These are phyloP conservation scores for Drosophila falleni DNA, from an alignment of 2,888 invertebrate genomes.

Conservation along the genomic window DNA sequence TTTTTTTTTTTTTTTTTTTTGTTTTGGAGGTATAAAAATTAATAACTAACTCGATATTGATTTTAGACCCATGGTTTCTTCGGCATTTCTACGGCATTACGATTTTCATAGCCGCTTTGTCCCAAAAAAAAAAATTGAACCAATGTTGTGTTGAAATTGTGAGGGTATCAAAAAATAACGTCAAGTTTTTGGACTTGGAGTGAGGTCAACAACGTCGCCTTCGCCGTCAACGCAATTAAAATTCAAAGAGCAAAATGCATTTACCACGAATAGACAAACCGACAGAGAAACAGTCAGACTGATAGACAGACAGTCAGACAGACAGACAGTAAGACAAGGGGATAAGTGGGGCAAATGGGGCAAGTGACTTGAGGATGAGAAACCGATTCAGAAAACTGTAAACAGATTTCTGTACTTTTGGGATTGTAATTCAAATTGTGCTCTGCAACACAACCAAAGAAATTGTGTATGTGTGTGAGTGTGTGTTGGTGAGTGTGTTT, in stretches of 20 bases:
- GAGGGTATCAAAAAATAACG: slow-evolving; percentile 15
- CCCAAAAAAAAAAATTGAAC: too few relatives aligned
- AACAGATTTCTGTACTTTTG: slow-evolving; percentile 29
- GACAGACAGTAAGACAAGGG: neutral
- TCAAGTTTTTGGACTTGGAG: slow-evolving; percentile 33
- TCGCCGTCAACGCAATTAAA: slow-evolving; percentile 61
- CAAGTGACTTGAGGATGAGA: neutral
- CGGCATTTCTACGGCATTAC: too few relatives aligned
- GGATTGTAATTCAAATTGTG: slow-evolving; percentile 46
- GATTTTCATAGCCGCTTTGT: too few relatives aligned
- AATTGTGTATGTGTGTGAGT: neutral
- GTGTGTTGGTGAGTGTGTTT: neutral
- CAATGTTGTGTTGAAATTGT: neutral
- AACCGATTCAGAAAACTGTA: neutral
- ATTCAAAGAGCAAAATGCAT: slow-evolving; percentile 75
- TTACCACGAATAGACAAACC: slow-evolving; percentile 48
- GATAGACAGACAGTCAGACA: neutral
- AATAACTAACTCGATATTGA: too few relatives aligned
- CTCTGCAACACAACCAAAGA: slow-evolving; percentile 1
- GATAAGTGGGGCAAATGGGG: neutral
- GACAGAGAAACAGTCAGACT: neutral
- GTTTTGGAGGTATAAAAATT: too few relatives aligned
- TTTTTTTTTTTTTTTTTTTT: too few relatives aligned
- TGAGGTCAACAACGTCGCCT: slow-evolving; percentile 30
- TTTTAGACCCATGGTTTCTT: too few relatives aligned